A percentile compares a stretch with the other conserved stretches of the same genome.
These are phyloP conservation scores for Mareca strepera DNA, from an alignment of 2,797 vertebrate species.

Conservation along the genomic window DNA sequence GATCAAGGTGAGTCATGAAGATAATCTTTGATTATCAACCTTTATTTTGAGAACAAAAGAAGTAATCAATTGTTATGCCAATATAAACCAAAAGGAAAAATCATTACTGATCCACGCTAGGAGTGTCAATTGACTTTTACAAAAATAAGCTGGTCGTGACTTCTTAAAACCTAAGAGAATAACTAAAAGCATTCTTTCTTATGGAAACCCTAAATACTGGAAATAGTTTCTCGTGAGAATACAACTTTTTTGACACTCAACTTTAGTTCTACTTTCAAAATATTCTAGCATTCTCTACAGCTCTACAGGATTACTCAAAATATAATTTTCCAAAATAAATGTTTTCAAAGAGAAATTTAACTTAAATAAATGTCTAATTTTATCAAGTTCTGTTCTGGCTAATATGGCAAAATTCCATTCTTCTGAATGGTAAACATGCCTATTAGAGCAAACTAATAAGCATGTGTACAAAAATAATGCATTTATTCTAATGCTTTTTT, in stretches of 20 bases:
- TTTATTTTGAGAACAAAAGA: background rate
- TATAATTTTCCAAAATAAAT: background rate
- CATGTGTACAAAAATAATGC: background rate
- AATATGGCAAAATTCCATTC: background rate
- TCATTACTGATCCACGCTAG: background rate
- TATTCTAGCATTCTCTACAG: background rate
- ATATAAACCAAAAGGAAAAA: background rate
- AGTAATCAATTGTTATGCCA: background rate
- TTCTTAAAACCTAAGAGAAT: conserved; percentile 17
- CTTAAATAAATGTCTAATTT: background rate
- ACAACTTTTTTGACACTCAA: background rate
- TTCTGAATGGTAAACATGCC: background rate
- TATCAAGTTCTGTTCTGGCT: background rate
- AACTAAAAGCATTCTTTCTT: conserved; percentile 44
- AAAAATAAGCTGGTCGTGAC: background rate
- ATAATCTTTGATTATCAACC: background rate
- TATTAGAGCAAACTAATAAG: background rate
- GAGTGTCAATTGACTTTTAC: background rate
- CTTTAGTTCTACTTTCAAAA: background rate
- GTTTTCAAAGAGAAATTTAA: background rate
- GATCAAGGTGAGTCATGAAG: background rate
- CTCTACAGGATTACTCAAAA: background rate
- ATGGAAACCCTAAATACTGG: background rate
- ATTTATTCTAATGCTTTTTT: background rate
- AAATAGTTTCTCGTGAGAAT: conserved; percentile 51